Percentiles rank a stretch among this genome's conserved stretches.
phyloP scores from a whole-genome alignment of 2,888 invertebrate species.

The Dysmachus trigonus region DNA sequence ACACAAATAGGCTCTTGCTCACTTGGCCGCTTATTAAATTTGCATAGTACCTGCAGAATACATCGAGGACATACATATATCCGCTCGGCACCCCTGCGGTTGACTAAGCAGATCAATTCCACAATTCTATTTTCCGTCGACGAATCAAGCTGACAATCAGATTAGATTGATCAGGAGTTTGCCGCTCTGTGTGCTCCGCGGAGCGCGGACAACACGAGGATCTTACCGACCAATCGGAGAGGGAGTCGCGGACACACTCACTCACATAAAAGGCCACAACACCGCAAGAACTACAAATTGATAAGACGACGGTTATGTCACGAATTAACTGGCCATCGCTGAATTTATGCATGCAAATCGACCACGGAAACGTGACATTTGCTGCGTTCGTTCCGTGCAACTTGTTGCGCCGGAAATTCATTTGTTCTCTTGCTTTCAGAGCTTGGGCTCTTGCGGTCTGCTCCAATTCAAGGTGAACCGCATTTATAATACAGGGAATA shows the following conservation, averaged over 20 bases:
- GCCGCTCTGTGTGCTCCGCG: not conserved
- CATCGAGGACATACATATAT: not conserved
- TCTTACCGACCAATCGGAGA: not conserved
- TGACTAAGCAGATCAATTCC: not conserved
- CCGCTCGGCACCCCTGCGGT: not conserved
- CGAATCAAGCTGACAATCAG: constrained; percentile 22
- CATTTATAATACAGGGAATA: not conserved
- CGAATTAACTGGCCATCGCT: constrained; percentile 49
- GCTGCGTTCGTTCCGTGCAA: constrained; percentile 45
- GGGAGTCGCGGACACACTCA: not conserved
- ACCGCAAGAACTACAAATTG: constrained; percentile 46
- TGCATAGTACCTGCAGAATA: constrained; percentile 14
- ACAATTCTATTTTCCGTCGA: not conserved
- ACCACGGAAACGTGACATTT: constrained; percentile 49
- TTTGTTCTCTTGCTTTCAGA: constrained; percentile 42
- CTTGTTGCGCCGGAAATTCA: constrained; percentile 42
- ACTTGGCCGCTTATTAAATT: not conserved
- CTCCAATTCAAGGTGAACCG: constrained; percentile 29
- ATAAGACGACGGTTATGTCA: constrained; percentile 49
- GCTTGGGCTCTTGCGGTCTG: not conserved
- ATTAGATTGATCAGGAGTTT: constrained; percentile 9
- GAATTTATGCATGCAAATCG: constrained; percentile 49
- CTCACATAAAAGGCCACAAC: not conserved
- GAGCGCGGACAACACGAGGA: not conserved
- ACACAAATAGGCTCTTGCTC: constrained; percentile 1